phyloP scores from a whole-genome alignment of 1,140 invertebrate genomes.

The Asbolus verrucosus region DNA sequence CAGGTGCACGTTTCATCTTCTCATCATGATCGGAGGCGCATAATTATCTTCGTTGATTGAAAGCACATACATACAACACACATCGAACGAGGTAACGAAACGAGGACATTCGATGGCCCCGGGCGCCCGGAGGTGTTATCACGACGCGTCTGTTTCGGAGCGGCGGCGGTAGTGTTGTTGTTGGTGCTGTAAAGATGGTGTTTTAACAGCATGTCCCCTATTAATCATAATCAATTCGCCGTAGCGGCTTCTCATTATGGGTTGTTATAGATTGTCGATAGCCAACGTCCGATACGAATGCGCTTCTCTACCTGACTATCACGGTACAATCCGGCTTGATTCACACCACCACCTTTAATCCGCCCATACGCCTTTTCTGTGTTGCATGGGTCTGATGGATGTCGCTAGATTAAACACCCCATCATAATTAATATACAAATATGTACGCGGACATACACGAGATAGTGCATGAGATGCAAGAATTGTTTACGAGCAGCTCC shows the following conservation, averaged over 20 bases:
- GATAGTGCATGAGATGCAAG: not conserved
- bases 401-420: constrained; percentile 45
- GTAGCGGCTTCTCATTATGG: constrained; percentile 64
- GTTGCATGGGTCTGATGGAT: constrained; percentile 42
- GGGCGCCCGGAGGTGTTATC: constrained; percentile 22
- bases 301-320: constrained; percentile 46
- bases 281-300: too few relatives aligned
- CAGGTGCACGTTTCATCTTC: constrained; percentile 19
- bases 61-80: too few relatives aligned
- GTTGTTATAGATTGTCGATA: constrained; percentile 65
- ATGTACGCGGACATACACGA: constrained; percentile 31
- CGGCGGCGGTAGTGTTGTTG: constrained; percentile 16
- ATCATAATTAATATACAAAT: constrained; percentile 49
- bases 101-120: constrained; percentile 16
- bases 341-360: constrained; percentile 50
- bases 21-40: constrained; percentile 6
- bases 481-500: not conserved
- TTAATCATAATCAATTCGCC: constrained; percentile 65
- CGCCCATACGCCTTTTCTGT: constrained; percentile 49
- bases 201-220: constrained; percentile 54
- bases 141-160: too few relatives aligned
- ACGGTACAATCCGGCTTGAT: constrained; percentile 19
- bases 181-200: constrained; percentile 49
- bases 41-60: constrained; percentile 20
- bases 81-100: too few relatives aligned